These are phyloP conservation scores for Oreochromis grahami DNA, from an alignment of 2,797 vertebrate species.

Conservation along the genomic window DNA sequence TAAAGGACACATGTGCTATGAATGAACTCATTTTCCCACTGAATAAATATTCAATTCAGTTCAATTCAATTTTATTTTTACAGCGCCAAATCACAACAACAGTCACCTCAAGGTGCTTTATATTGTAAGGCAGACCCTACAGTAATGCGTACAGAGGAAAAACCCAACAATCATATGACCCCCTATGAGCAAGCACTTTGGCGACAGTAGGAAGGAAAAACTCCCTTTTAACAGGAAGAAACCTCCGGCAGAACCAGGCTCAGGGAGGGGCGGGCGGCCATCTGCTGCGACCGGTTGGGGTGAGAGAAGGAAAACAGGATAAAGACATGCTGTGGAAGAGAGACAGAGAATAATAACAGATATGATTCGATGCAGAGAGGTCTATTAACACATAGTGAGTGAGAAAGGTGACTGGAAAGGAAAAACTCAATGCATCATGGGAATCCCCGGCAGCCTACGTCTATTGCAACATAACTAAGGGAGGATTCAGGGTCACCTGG, in stretches of 20 bases:
- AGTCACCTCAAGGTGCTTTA: neutral
- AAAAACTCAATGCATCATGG: neutral
- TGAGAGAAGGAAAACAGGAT: fast-evolving
- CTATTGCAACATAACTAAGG: neutral
- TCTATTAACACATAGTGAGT: fast-evolving
- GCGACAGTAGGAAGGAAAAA: neutral
- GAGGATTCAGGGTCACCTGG: neutral
- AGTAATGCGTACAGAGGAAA: neutral
- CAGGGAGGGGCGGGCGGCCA: neutral
- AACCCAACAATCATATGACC: neutral
- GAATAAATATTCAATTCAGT: neutral
- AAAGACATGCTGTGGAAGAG: neutral
- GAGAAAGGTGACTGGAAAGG: neutral
- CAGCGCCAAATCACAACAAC: neutral
- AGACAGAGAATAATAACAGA: fast-evolving
- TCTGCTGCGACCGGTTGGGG: fast-evolving
- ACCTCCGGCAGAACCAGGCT: fast-evolving
- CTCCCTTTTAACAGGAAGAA: neutral
- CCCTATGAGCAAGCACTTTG: too few relatives aligned
- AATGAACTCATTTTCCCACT: neutral
- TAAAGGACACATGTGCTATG: neutral
- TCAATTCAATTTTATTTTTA: fast-evolving
- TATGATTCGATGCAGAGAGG: fast-evolving
- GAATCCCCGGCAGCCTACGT: fast-evolving
- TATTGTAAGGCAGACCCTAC: neutral